Evolutionary conservation across 2,888 invertebrate genomes (phyloP).

Genomic region (Plebejus melissa): DNA sequence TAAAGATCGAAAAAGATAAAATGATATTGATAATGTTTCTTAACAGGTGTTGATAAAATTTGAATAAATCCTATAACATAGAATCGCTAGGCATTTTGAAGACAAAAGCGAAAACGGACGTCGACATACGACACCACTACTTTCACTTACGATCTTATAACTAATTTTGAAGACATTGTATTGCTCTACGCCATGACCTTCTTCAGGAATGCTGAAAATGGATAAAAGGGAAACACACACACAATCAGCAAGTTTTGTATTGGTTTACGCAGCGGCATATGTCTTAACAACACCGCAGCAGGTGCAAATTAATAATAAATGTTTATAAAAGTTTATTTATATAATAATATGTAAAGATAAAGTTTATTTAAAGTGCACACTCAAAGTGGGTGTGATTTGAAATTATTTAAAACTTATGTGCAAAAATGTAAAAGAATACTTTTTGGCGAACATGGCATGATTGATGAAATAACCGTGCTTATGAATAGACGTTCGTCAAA

Average conservation of each 20-base stretch:
- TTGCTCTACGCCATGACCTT: conserved; percentile 84
- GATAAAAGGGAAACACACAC: conserved; percentile 62
- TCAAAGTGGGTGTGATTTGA: neutral
- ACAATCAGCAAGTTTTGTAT: conserved; percentile 25
- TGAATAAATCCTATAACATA: conserved; percentile 12
- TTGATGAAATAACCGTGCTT: neutral
- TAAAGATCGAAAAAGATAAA: neutral
- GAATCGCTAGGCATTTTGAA: conserved; percentile 27
- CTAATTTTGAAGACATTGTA: conserved; percentile 69
- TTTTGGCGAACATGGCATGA: neutral
- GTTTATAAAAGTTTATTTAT: neutral
- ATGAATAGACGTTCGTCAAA: conserved; percentile 6
- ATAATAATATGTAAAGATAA: neutral
- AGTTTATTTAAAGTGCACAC: neutral
- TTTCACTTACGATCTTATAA: conserved; percentile 79
- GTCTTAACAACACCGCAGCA: conserved; percentile 31
- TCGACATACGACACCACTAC: conserved; percentile 31
- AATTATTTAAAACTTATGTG: neutral
- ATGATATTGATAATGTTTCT: neutral
- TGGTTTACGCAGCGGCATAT: conserved; percentile 30
- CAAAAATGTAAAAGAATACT: neutral
- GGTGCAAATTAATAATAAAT: conserved; percentile 4
- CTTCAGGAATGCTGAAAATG: conserved; percentile 88
- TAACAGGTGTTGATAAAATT: neutral
- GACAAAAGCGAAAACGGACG: conserved; percentile 33